A percentile compares a stretch with the other conserved stretches of the same genome.
phyloP scores from a whole-genome alignment of 2,888 invertebrate genomes.

The Campoplex nolae region DNA sequence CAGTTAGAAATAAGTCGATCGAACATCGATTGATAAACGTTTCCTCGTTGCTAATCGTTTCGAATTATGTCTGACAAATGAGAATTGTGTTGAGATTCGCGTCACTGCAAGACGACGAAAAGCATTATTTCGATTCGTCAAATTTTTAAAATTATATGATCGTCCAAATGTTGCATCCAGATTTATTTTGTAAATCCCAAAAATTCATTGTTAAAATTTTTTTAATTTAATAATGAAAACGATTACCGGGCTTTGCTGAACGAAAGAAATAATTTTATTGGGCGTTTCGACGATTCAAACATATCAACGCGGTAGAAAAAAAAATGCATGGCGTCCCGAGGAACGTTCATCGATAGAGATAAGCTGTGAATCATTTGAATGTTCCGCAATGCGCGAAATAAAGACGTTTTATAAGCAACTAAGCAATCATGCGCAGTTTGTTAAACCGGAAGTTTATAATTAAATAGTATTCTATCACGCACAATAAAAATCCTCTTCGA shows the following conservation, averaged over 20 bases:
- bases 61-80: background rate
- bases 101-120: background rate
- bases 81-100: background rate
- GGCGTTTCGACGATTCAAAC: background rate
- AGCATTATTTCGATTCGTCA: background rate
- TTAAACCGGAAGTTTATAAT: background rate
- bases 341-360: background rate
- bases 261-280: background rate
- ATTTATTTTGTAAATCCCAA: background rate
- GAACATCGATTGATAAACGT: background rate
- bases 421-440: conserved; percentile 3
- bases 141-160: background rate
- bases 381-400: background rate
- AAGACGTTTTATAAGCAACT: background rate
- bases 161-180: background rate
- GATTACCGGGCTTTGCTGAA: background rate
- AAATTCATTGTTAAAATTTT: no score
- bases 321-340: background rate
- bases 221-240: background rate
- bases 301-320: background rate
- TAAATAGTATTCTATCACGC: background rate
- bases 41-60: background rate
- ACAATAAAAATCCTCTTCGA: background rate
- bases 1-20: no score
- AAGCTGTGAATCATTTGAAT: background rate